These are phyloP conservation scores for Planiliza haematocheilus DNA, from an alignment of 2,113 vertebrate genomes.

Conservation along the genomic window DNA sequence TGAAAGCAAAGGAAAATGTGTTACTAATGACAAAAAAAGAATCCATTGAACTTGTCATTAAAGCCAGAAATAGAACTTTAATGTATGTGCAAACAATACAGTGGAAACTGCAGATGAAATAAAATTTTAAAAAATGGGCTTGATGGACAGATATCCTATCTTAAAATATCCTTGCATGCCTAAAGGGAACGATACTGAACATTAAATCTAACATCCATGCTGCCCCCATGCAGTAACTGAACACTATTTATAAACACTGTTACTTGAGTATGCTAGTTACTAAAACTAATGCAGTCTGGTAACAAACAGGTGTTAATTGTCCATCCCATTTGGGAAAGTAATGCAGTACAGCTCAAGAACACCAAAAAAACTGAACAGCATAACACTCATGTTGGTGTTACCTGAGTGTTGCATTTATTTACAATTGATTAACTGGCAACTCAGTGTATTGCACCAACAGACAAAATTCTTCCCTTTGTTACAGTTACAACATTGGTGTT, in stretches of 20 bases:
- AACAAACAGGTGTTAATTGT: not conserved
- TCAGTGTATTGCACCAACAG: constrained; percentile 11
- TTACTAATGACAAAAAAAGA: not conserved
- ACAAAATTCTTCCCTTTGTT: constrained; percentile 34
- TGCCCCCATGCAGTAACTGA: not conserved
- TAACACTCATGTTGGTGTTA: not conserved
- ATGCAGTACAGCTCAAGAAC: not conserved
- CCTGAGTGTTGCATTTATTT: not conserved
- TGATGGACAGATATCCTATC: not conserved
- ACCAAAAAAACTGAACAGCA: not conserved
- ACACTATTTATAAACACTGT: too few species aligned
- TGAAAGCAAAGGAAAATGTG: not conserved
- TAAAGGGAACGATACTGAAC: not conserved
- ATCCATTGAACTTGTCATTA: not conserved
- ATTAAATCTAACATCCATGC: not conserved
- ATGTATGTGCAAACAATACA: constrained; percentile 10
- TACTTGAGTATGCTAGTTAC: too few species aligned
- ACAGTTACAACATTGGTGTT: constrained; percentile 30
- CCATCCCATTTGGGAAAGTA: not conserved
- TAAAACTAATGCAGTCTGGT: not conserved
- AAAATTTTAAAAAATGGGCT: not conserved
- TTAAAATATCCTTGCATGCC: not conserved
- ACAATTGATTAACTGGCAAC: not conserved
- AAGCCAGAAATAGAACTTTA: not conserved
- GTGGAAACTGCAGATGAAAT: not conserved